These are phyloP conservation scores for Halichoeres trimaculatus DNA, from an alignment of 2,113 vertebrate species.

Conservation along the genomic window DNA sequence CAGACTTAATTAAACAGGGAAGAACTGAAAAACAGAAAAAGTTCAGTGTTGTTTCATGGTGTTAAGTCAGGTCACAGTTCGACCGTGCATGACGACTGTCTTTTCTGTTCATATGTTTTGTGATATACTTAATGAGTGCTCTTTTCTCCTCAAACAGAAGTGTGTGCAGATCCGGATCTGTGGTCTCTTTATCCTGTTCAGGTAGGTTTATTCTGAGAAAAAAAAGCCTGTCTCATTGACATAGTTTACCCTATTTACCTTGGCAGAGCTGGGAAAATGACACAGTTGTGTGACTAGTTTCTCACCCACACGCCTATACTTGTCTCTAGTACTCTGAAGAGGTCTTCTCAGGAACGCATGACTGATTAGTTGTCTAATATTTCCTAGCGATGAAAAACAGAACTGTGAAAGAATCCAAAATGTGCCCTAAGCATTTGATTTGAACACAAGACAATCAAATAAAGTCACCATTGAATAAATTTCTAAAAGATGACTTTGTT, in stretches of 20 bases:
- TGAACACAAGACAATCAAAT: background rate
- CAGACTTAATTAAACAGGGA: constrained; percentile 1
- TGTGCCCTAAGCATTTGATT: background rate
- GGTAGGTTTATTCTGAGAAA: constrained; percentile 67
- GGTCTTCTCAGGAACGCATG: background rate
- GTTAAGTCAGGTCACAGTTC: background rate
- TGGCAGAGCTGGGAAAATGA: background rate
- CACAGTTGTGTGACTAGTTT: constrained; percentile 10
- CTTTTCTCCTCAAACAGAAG: constrained; percentile 44
- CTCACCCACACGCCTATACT: constrained; percentile 15
- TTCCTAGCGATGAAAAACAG: background rate
- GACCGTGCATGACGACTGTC: background rate
- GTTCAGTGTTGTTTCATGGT: background rate
- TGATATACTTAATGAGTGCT: background rate
- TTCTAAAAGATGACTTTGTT: constrained; percentile 1
- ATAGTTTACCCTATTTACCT: constrained; percentile 7
- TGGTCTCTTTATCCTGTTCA: constrained; percentile 83
- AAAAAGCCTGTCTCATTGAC: background rate
- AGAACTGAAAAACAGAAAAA: constrained; percentile 10
- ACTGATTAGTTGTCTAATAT: background rate
- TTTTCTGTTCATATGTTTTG: background rate
- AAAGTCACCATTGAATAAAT: background rate
- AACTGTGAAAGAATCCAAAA: background rate
- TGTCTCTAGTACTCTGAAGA: background rate
- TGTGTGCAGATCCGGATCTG: constrained; percentile 70